Conservation (phyloP, 2,888 invertebrate genomes). For the Tortrix viridana region DNA sequence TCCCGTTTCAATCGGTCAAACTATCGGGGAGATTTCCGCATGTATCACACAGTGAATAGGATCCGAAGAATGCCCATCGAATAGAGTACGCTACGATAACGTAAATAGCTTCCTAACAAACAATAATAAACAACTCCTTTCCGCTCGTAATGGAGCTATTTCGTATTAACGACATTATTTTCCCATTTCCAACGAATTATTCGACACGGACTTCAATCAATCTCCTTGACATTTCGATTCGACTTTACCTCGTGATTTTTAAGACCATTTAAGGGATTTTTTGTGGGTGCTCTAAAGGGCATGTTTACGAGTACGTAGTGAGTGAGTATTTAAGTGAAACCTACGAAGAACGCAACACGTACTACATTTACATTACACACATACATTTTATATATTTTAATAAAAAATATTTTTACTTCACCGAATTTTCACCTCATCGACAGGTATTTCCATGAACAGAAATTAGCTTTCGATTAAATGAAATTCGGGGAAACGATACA, state of each 20-base stretch:
- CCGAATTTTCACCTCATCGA: too few relatives aligned
- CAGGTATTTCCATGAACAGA: too few relatives aligned
- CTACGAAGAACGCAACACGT: background rate
- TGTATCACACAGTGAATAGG: slow-evolving; percentile 34
- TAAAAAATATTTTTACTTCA: too few relatives aligned
- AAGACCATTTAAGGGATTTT: slow-evolving; percentile 31
- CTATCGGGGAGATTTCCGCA: slow-evolving; percentile 31
- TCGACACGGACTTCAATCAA: slow-evolving; percentile 50
- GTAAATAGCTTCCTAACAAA: slow-evolving; percentile 46
- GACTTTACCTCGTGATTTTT: slow-evolving; percentile 33
- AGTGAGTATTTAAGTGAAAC: background rate
- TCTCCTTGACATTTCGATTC: slow-evolving; percentile 45
- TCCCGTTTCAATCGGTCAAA: slow-evolving; percentile 35
- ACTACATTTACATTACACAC: too few relatives aligned
- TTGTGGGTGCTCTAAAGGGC: slow-evolving; percentile 24
- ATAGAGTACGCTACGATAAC: slow-evolving; percentile 40
- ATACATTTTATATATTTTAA: too few relatives aligned
- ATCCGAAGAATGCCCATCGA: slow-evolving; percentile 25
- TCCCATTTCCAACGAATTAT: slow-evolving; percentile 52
- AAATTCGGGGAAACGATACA: too few relatives aligned
- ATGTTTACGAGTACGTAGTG: background rate
- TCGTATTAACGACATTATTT: slow-evolving; percentile 57
- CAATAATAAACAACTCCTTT: slow-evolving; percentile 50
- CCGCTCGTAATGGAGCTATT: slow-evolving; percentile 55
- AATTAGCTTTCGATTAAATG: too few relatives aligned